A percentile compares a stretch with the other conserved stretches of the same genome.
phyloP scores from a whole-genome alignment of 64 coral and sea anemone species.

The Trachythela sp. region DNA sequence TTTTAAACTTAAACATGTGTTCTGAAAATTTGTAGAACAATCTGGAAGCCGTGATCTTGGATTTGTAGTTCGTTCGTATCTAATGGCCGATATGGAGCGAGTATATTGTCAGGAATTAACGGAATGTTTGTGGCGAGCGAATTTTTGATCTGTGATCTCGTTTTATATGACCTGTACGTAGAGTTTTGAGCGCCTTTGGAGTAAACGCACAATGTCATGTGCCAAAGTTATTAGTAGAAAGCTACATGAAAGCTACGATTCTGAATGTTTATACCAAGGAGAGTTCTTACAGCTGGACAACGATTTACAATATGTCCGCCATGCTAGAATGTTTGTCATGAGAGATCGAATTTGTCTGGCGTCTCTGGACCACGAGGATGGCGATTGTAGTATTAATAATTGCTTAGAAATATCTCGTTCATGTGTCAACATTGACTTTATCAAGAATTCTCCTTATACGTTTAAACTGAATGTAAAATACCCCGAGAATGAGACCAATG shows the following conservation, averaged over 20 bases:
- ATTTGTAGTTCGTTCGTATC: background rate
- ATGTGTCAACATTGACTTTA: slow-evolving; percentile 24
- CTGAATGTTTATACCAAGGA: background rate
- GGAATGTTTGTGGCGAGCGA: background rate
- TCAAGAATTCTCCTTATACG: slow-evolving; percentile 24
- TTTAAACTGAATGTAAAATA: slow-evolving; percentile 10
- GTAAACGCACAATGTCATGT: background rate
- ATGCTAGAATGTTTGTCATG: background rate
- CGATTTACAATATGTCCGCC: background rate
- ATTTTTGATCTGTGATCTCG: background rate
- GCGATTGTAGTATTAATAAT: background rate
- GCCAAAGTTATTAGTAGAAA: background rate
- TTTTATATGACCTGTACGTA: background rate
- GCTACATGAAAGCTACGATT: background rate
- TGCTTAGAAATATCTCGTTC: slow-evolving; percentile 22
- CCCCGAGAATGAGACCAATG: background rate
- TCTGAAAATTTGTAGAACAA: background rate
- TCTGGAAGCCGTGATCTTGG: background rate
- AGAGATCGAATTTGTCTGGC: background rate
- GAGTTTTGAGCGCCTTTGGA: background rate
- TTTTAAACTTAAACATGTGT: background rate
- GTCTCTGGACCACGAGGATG: background rate
- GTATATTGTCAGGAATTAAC: background rate
- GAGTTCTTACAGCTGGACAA: background rate
- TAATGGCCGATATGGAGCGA: background rate